These are phyloP conservation scores for Aphelocoma coerulescens DNA, from an alignment of 2,113 vertebrate species.

Conservation along the genomic window DNA sequence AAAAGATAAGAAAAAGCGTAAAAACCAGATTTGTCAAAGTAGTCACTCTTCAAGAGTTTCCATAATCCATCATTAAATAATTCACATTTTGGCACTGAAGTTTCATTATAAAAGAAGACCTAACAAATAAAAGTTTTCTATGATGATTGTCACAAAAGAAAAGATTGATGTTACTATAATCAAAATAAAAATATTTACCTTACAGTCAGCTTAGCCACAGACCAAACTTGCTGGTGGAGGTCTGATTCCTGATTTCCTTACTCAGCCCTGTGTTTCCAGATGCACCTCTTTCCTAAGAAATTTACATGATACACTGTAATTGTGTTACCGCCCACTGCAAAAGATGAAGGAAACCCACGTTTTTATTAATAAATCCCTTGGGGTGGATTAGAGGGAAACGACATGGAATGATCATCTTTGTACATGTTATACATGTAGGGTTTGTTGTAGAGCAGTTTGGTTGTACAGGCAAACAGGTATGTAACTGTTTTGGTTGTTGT, in stretches of 20 bases:
- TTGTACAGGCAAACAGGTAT: background rate
- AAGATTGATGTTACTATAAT: background rate
- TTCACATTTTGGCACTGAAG: background rate
- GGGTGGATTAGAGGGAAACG: background rate
- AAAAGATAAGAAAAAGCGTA: background rate
- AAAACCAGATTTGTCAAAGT: background rate
- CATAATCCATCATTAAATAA: background rate
- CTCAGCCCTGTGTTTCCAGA: background rate
- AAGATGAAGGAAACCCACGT: background rate
- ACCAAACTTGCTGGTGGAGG: rapidly evolving
- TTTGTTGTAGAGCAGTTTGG: background rate
- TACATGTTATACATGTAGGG: rapidly evolving
- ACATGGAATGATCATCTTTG: background rate
- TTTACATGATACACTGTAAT: too few relatives aligned
- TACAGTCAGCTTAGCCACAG: background rate
- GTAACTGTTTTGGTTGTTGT: background rate
- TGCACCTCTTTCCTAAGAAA: background rate
- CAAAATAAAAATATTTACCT: background rate
- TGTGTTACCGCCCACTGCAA: background rate
- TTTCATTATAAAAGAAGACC: background rate
- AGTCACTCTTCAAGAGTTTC: background rate
- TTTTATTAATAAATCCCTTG: background rate
- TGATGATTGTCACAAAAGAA: background rate
- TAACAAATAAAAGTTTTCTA: background rate
- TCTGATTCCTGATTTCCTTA: background rate